A percentile compares a stretch with the other conserved stretches of the same genome.
phyloP scores from a whole-genome alignment of 2,888 invertebrate genomes.

The Tortricodes alternella region DNA sequence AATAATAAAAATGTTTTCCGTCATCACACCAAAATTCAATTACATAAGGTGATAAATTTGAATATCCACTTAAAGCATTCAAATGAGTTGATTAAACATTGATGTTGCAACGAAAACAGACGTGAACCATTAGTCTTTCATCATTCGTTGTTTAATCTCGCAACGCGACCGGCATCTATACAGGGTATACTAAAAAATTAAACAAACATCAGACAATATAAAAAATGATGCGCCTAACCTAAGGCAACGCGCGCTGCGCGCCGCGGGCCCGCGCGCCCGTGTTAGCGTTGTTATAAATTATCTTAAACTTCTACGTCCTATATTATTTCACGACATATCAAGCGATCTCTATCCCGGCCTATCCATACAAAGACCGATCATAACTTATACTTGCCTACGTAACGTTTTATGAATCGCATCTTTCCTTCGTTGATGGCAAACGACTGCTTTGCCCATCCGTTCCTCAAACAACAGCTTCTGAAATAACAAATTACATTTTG shows the following conservation, averaged over 20 bases:
- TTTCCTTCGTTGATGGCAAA: constrained; percentile 55
- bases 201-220: constrained; percentile 79
- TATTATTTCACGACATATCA: constrained; percentile 77
- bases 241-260: constrained; percentile 68
- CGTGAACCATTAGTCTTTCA: constrained; percentile 74
- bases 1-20: constrained; percentile 46
- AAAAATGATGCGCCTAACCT: constrained; percentile 79
- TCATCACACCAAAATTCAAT: constrained; percentile 63
- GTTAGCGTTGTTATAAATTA: constrained; percentile 75
- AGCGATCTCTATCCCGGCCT: constrained; percentile 63
- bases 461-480: constrained; percentile 1
- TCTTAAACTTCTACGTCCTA: constrained; percentile 70
- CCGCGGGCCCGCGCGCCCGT: constrained; percentile 57
- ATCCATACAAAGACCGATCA: constrained; percentile 66
- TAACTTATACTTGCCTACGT: constrained; percentile 59
- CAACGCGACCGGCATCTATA: constrained; percentile 65
- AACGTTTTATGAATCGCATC: constrained; percentile 66
- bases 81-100: constrained; percentile 77
- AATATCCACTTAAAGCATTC: constrained; percentile 61
- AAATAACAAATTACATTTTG: constrained; percentile 44
- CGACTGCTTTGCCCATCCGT: not conserved
- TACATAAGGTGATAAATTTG: constrained; percentile 64
- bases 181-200: constrained; percentile 69
- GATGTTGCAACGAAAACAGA: constrained; percentile 70
- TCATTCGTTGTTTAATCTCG: constrained; percentile 76